These are phyloP conservation scores for Apis cerana DNA, from an alignment of 1,140 invertebrate genomes.

Conservation along the genomic window DNA sequence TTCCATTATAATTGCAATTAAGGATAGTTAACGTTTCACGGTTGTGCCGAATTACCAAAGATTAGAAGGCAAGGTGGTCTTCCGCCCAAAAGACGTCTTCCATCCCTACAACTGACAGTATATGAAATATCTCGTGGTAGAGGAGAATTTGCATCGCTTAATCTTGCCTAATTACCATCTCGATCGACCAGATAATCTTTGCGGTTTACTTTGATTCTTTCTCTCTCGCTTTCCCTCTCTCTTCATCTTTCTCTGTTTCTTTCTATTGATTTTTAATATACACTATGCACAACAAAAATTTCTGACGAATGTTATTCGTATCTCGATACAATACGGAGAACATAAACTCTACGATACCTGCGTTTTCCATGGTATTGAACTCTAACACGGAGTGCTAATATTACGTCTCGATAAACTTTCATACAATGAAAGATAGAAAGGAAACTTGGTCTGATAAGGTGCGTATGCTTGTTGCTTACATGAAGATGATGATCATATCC, in stretches of 20 bases:
- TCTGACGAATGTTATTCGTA: neutral
- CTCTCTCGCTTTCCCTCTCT: neutral
- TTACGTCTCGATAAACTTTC: neutral
- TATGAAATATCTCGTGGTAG: constrained; percentile 30
- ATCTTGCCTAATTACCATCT: constrained; percentile 45
- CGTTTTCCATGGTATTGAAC: constrained; percentile 1
- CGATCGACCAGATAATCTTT: constrained; percentile 57
- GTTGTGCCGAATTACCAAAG: constrained; percentile 41
- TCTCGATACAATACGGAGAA: constrained; percentile 11
- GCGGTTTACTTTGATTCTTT: neutral
- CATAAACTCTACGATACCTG: constrained; percentile 14
- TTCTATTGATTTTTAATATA: neutral
- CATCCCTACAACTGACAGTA: neutral
- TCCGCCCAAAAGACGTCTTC: constrained; percentile 17
- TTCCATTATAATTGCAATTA: constrained; percentile 59
- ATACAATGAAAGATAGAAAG: neutral
- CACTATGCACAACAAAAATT: neutral
- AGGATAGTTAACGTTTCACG: constrained; percentile 54
- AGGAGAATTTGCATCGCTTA: constrained; percentile 28
- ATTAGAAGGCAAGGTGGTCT: constrained; percentile 36
- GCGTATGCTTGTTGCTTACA: neutral
- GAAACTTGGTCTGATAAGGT: neutral
- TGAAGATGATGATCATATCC: neutral
- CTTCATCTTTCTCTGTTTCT: neutral
- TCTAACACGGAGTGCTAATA: neutral